Conservation (phyloP, 2,797 vertebrate species). For the Sorex maritimensis region DNA sequence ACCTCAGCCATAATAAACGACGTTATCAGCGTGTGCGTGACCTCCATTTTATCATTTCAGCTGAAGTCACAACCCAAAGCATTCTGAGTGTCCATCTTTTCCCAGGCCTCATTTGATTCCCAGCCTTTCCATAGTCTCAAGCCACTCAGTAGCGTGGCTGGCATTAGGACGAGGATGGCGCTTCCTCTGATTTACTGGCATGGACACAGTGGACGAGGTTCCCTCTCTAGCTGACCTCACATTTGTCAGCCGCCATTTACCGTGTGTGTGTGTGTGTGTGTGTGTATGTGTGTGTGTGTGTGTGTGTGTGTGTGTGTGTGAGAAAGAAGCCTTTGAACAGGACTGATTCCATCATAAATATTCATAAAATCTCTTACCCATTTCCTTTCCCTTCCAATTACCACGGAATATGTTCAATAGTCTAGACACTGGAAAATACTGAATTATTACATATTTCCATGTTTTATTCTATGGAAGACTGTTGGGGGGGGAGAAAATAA, state of each 20-base stretch:
- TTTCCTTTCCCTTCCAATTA: slow-evolving; percentile 59
- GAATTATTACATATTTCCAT: slow-evolving; percentile 74
- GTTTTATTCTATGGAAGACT: slow-evolving; percentile 55
- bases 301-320: neutral
- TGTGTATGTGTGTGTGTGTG: too few species aligned
- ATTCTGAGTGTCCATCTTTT: slow-evolving; percentile 31
- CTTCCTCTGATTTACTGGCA: neutral
- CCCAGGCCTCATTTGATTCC: neutral
- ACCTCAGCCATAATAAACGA: neutral
- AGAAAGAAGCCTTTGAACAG: slow-evolving; percentile 37
- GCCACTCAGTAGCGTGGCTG: neutral
- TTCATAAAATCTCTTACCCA: slow-evolving; percentile 12
- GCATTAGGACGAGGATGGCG: neutral
- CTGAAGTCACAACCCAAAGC: neutral
- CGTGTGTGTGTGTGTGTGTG: neutral
- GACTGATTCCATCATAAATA: neutral
- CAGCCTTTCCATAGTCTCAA: slow-evolving; percentile 10
- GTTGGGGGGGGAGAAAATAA: neutral
- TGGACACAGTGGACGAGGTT: neutral
- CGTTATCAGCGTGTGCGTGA: neutral
- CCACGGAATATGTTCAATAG: slow-evolving; percentile 29
- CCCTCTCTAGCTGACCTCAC: neutral
- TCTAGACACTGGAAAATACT: slow-evolving; percentile 64
- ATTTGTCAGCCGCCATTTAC: slow-evolving; percentile 30
- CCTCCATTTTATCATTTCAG: slow-evolving; percentile 32